Percentiles rank a stretch among this genome's conserved stretches.
These are phyloP conservation scores for Arenicola marina DNA, from an alignment of 2,888 invertebrate species.

Conservation along the genomic window DNA sequence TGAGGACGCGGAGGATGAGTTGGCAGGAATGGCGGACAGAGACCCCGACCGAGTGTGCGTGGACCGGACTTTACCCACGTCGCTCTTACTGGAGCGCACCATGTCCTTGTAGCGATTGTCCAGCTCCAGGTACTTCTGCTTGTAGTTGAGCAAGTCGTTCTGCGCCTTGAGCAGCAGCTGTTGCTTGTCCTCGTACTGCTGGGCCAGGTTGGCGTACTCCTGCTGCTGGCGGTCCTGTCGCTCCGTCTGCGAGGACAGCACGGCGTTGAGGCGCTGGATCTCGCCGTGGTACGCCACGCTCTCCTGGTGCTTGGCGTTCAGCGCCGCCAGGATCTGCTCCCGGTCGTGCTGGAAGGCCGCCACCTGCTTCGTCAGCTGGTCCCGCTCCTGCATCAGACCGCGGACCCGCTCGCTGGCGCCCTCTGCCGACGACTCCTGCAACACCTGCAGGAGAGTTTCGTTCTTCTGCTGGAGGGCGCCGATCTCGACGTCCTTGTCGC, in stretches of 20 bases:
- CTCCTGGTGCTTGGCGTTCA: constrained; percentile 84
- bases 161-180: constrained; percentile 56
- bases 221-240: constrained; percentile 45
- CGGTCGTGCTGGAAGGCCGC: constrained; percentile 66
- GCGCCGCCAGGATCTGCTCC: constrained; percentile 59
- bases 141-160: constrained; percentile 56
- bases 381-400: constrained; percentile 47
- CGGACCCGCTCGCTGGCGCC: constrained; percentile 37
- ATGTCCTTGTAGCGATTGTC: not conserved
- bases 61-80: not conserved
- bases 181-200: constrained; percentile 60
- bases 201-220: constrained; percentile 51
- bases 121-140: constrained; percentile 43
- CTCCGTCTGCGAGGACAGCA: constrained; percentile 41
- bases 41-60: not conserved
- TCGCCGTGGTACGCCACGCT: constrained; percentile 83
- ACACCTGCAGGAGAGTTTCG: constrained; percentile 51
- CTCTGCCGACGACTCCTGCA: constrained; percentile 45
- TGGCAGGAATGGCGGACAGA: not conserved
- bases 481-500: constrained; percentile 62
- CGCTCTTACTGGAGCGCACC: not conserved
- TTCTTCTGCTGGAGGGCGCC: constrained; percentile 61
- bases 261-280: constrained; percentile 72
- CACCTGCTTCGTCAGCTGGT: constrained; percentile 70
- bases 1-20: not conserved